Evolutionary conservation across 2,888 invertebrate species (phyloP), one percentile per base, ranked within the genome.

Genomic region (Esperia sulphurella): DNA sequence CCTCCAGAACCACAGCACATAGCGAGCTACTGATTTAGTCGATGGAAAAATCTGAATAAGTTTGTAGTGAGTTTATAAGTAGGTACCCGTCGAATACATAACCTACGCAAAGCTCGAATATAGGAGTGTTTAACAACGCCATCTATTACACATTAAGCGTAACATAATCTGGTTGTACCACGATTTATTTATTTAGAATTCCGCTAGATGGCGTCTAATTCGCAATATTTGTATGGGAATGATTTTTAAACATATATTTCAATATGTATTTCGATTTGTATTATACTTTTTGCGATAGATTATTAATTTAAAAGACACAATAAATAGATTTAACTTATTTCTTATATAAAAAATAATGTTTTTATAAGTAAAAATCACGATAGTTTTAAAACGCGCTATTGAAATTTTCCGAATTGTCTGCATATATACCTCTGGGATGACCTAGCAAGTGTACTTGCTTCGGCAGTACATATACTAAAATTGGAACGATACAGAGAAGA

Each of bases 381-480:
- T 51, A 53, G 1, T 46, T 1, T 40, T 63, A 54, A 7, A 58
- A 62, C 54, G 12, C 61, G 48, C 46, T 46, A 59, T 12, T 0
- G 14, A 49, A 37, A 14, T 70, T 58, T 63, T 62, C 30, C 0
- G 0, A 0, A 0, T 0, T 0, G 3, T 54, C 0, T 45, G 37
- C 43, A 60, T 58, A 60, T 57, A 57, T 67, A 59, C 28, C 51
- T 50, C 0, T 43, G 13, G 10, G 38, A 0, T 0, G 0, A 0
- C 0, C 0, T 0, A 0, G 0, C 0, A 0, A 44, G 0, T 61
- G 77, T 77, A 78, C 77, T 78, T 75, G 76, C 77, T 77, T 77
- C 76, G 77, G 77, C 72, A 77, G 74, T 77, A 77, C 75, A 78
- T 77, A 77, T 75, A 78, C 73, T 21, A 21, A 79, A 77, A 77